phyloP scores from a whole-genome alignment of 1,140 invertebrate genomes.

The Megathymus violae region DNA sequence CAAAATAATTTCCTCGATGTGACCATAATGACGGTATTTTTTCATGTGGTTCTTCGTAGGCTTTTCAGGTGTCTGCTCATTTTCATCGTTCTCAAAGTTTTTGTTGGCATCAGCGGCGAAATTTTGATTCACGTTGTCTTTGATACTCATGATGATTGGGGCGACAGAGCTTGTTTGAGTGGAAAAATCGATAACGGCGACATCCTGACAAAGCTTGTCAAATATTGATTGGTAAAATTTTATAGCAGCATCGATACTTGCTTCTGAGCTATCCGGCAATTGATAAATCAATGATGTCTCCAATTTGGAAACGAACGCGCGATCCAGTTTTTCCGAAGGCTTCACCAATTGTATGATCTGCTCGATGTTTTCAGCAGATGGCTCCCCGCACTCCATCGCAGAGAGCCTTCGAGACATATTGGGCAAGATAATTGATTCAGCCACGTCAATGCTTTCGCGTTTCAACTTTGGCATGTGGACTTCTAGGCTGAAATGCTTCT shows the following conservation, averaged over 20 bases:
- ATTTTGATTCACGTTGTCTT: slow-evolving; percentile 77
- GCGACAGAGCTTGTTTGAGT: slow-evolving; percentile 68
- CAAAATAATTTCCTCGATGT: slow-evolving; percentile 65
- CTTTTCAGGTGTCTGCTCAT: slow-evolving; percentile 63
- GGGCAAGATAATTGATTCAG: slow-evolving; percentile 67
- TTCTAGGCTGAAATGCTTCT: slow-evolving; percentile 71
- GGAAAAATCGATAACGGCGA: slow-evolving; percentile 62
- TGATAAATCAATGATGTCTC: slow-evolving; percentile 57
- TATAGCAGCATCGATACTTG: slow-evolving; percentile 62
- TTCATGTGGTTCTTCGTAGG: slow-evolving; percentile 67
- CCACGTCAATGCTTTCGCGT: slow-evolving; percentile 72
- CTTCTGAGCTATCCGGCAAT: slow-evolving; percentile 71
- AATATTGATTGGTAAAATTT: slow-evolving; percentile 63
- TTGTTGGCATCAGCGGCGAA: slow-evolving; percentile 69
- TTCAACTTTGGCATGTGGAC: slow-evolving; percentile 71
- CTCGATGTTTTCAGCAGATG: slow-evolving; percentile 53
- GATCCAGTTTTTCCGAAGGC: slow-evolving; percentile 63
- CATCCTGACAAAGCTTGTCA: slow-evolving; percentile 62
- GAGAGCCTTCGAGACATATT: slow-evolving; percentile 74
- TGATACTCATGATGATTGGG: slow-evolving; percentile 79
- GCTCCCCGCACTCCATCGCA: slow-evolving; percentile 67
- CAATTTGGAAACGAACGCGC: slow-evolving; percentile 57
- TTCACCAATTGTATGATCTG: slow-evolving; percentile 61
- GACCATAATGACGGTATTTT: slow-evolving; percentile 76
- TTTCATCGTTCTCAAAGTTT: slow-evolving; percentile 73